Evolutionary conservation across 2,888 invertebrate species (phyloP), one percentile per base, ranked within the genome.

Genomic region (Trissoscelio sp.): DNA sequence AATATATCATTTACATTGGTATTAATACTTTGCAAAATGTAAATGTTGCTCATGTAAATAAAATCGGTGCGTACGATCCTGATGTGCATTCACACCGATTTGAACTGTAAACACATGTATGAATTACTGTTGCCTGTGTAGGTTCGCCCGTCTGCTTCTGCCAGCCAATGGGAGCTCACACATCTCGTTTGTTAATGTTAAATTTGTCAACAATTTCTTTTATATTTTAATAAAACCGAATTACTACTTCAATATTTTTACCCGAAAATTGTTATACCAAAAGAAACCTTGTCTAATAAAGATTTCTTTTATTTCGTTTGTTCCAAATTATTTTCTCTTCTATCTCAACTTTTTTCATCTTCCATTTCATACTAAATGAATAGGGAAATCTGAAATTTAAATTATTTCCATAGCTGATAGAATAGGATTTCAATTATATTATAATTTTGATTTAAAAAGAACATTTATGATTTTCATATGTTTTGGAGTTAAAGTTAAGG

Each of bases 61-160:
- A n/a, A n/a, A n/a, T n/a, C n/a, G n/a, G n/a, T n/a, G n/a, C n/a
- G n/a, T 67, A 62, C 77, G 60, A 22, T 37, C 77, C 77, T 77
- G 77, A 20, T 2, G 3, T 14, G 60, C 51, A 72, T 77, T 62
- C 62, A 70, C 72, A 78, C 78, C 22, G 44, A 69, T 57, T 70
- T 48, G 39, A 66, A 79, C 64, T 58, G 64, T 64, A 51, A 79
- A 72, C 66, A 72, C 66, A 66, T 79, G 78, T 42, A 79, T 66
- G 69, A 79, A 66, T 57, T 46, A 22, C 0, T 3, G 11, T 57
- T 57, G 57, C n/a, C 31, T 78, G 78, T 70, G 24, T 70, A 9
- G 16, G 62, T 69, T 62, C 31, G 28, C 46, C 69, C 46, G 69
- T 77, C 77, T 60, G 77, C 77, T 62, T 34, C 46, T 39, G 34